Conservation (phyloP, 2,888 invertebrate species). For the Drosophila peninsularis region DNA sequence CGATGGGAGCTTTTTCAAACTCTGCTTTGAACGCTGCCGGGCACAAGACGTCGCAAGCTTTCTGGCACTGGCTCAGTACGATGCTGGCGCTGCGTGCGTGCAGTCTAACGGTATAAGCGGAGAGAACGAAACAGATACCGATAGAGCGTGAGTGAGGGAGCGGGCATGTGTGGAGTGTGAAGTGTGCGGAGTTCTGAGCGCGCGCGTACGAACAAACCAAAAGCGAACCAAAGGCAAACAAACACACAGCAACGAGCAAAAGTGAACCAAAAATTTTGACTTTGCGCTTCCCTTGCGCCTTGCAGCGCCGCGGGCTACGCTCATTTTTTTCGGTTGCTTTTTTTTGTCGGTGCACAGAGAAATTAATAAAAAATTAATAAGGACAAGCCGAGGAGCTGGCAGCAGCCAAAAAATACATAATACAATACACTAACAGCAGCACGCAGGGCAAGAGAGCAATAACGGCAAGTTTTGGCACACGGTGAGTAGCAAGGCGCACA, state of each 20-base stretch:
- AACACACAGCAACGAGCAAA: constrained; percentile 17
- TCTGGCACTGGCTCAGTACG: constrained; percentile 63
- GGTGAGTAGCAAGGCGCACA: constrained; percentile 49
- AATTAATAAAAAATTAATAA: constrained; percentile 71
- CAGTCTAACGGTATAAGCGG: constrained; percentile 61
- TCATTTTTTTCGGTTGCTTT: constrained; percentile 29
- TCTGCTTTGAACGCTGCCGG: constrained; percentile 19
- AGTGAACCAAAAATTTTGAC: constrained; percentile 42
- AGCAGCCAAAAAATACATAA: constrained; percentile 20
- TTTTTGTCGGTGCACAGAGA: constrained; percentile 40
- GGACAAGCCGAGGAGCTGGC: constrained; percentile 33
- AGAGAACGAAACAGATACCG: constrained; percentile 21
- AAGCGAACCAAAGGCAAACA: constrained; percentile 16
- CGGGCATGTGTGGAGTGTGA: constrained; percentile 25
- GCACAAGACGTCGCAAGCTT: constrained; percentile 58
- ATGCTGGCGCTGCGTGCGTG: constrained; percentile 81
- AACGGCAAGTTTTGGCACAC: constrained; percentile 52
- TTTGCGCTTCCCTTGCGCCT: constrained; percentile 41
- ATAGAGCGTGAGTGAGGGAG: constrained; percentile 16
- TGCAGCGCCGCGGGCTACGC: constrained; percentile 17
- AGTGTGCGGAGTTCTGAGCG: constrained; percentile 27
- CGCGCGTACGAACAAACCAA: constrained; percentile 34
- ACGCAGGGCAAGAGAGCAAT: constrained; percentile 28
- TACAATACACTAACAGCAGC: constrained; percentile 2
- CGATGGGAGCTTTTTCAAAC: constrained; percentile 37